Evolutionary conservation across 2,888 invertebrate genomes (phyloP).

Genomic region (Cephus pygmeus): DNA sequence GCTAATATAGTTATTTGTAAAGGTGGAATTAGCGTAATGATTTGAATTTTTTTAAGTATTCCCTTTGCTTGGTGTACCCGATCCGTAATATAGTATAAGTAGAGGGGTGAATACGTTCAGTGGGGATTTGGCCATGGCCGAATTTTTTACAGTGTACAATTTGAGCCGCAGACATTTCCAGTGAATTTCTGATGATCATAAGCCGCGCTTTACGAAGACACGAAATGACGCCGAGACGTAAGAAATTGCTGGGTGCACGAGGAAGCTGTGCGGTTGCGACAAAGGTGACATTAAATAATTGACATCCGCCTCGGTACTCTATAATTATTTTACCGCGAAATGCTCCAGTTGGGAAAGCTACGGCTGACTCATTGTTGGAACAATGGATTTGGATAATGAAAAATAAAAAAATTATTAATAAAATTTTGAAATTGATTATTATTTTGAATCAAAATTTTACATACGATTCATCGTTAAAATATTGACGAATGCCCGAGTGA

Average conservation of each 20-base stretch:
- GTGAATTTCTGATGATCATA: neutral
- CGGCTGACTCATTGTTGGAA: neutral
- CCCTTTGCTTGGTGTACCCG: neutral
- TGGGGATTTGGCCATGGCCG: neutral
- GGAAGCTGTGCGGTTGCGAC: slow-evolving; percentile 7
- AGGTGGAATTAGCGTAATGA: neutral
- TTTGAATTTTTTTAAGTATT: neutral
- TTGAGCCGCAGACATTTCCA: neutral
- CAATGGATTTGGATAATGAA: neutral
- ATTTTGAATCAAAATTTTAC: neutral
- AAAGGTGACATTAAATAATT: slow-evolving; percentile 16
- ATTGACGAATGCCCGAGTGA: neutral
- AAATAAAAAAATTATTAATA: neutral
- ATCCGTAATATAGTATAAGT: neutral
- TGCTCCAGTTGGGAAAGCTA: neutral
- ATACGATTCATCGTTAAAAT: neutral
- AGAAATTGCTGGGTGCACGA: slow-evolving; percentile 3
- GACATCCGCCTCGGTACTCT: slow-evolving; percentile 7
- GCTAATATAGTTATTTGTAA: neutral
- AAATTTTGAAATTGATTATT: neutral
- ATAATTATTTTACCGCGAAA: slow-evolving; percentile 13
- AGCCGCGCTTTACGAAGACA: neutral
- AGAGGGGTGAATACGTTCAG: neutral
- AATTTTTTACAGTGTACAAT: neutral
- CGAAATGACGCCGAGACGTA: neutral